Evolutionary conservation across 2,113 vertebrate genomes (phyloP).

Genomic region (Campylorhamphus procurvoides): DNA sequence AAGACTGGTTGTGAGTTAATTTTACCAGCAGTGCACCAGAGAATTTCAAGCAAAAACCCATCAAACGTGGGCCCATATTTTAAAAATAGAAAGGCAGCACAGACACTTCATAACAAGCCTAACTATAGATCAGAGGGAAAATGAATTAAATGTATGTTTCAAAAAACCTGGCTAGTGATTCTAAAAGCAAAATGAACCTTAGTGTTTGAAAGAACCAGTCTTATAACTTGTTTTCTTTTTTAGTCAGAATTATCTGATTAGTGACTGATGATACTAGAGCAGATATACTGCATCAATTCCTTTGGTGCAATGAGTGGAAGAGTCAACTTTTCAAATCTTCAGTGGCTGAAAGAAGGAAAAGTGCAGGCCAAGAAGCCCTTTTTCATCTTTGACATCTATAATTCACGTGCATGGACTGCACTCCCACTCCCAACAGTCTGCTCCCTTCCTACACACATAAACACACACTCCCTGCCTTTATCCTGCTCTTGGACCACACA

Average conservation of each 20-base stretch:
- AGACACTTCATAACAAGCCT: background rate
- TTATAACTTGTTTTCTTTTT: background rate
- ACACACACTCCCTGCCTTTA: background rate
- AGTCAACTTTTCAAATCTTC: background rate
- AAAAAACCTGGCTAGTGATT: background rate
- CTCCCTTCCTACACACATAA: constrained; percentile 9
- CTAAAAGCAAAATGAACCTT: background rate
- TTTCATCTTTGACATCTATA: constrained; percentile 9
- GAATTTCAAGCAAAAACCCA: background rate
- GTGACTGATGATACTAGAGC: background rate
- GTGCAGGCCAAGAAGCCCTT: background rate
- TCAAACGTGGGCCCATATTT: background rate
- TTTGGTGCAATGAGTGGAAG: background rate
- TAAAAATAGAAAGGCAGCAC: background rate
- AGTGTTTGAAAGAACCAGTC: background rate
- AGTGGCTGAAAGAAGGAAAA: background rate
- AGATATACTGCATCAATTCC: background rate
- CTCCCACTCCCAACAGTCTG: background rate
- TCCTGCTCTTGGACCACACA: background rate
- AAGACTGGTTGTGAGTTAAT: background rate
- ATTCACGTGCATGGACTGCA: background rate
- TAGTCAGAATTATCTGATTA: background rate
- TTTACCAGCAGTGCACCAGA: background rate
- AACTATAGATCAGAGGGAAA: background rate
- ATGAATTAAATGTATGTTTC: background rate